Evolutionary conservation across 37 sponge, comb jelly and placozoan species (phyloP).

Genomic region (Axinella damicornis): DNA sequence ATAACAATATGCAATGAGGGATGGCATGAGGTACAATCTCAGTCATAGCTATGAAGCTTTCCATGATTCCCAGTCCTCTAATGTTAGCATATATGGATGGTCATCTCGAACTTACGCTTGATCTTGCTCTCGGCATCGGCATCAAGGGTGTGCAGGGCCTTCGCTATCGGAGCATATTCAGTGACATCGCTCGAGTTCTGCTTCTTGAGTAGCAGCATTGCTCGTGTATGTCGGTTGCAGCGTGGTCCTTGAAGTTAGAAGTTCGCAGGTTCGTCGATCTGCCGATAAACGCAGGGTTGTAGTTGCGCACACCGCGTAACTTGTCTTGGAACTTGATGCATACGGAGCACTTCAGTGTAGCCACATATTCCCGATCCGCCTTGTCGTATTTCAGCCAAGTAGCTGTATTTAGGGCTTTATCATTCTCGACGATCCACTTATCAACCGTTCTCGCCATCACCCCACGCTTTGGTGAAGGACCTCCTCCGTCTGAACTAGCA

Average conservation of each 20-base stretch:
- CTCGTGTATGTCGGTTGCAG: slow-evolving; percentile 19
- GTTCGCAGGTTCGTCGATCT: slow-evolving; percentile 25
- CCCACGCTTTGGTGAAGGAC: neutral
- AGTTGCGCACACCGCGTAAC: slow-evolving; percentile 14
- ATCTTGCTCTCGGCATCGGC: neutral
- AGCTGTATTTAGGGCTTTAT: slow-evolving; percentile 19
- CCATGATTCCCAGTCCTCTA: too few species aligned
- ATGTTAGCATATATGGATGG: too few species aligned
- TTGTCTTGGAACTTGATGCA: slow-evolving; percentile 24
- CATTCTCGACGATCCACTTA: slow-evolving; percentile 30
- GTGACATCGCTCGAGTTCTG: neutral
- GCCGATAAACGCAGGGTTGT: slow-evolving; percentile 36
- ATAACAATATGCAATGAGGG: too few species aligned
- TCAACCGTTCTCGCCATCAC: slow-evolving; percentile 18
- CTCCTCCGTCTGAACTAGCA: neutral
- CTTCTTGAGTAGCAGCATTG: slow-evolving; percentile 18
- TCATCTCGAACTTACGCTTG: neutral
- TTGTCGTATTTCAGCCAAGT: slow-evolving; percentile 29
- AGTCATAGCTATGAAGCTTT: too few species aligned
- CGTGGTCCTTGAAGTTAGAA: slow-evolving; percentile 21
- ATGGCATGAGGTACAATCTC: too few species aligned
- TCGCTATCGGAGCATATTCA: slow-evolving; percentile 14
- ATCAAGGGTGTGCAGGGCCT: slow-evolving; percentile 23
- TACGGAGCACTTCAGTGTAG: slow-evolving; percentile 8
- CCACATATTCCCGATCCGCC: slow-evolving; percentile 18